Evolutionary conservation across 2,888 invertebrate species (phyloP), one percentile per base, ranked within the genome.

Genomic region (Gibbula magus): DNA sequence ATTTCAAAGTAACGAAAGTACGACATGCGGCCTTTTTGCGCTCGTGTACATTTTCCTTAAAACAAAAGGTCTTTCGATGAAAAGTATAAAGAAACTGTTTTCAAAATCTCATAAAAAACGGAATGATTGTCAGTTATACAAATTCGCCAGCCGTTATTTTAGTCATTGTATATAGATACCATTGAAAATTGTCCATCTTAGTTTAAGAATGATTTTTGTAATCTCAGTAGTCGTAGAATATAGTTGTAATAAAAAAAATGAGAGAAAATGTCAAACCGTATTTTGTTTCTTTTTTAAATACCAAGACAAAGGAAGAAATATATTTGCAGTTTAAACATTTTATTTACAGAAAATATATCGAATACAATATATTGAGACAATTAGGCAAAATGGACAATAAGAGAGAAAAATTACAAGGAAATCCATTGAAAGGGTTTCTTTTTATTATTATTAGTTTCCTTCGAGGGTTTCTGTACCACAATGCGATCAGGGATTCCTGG

Each of bases 21-120:
- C 25, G 4, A 67, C 70, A 7, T 78, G 78, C 29, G 78, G 78
- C 10, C 45, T 66, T 13, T 78, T 67, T 20, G 53, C 53, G 10
- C 22, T 78, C 1, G 45, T 51, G 13, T 78, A 61, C 18, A 35
- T 78, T n/a, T 20, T 61, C 18, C 13, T 45, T 8, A 78, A 78
- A 78, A 53, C 32, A 7, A 67, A 32, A 53, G 78, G 70, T 4
- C 0, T 32, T 66, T 25, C 20, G 18, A 20, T 77, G 22, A 45
- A 25, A 22, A 16, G 52, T 1, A 51, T 74, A n/a, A 18, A 22
- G 20, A 22, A 74, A 13, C 16, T 20, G 20, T 74, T 74, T 22
- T 45, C 51, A 2, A 20, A 56, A 56, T 20, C 20, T n/a, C n/a
- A 74, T 20, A 74, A 39, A n/a, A 45, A 22, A 45, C 4, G 39